Conservation (phyloP, 1,140 invertebrate genomes). For the Drosophila carrolli region DNA sequence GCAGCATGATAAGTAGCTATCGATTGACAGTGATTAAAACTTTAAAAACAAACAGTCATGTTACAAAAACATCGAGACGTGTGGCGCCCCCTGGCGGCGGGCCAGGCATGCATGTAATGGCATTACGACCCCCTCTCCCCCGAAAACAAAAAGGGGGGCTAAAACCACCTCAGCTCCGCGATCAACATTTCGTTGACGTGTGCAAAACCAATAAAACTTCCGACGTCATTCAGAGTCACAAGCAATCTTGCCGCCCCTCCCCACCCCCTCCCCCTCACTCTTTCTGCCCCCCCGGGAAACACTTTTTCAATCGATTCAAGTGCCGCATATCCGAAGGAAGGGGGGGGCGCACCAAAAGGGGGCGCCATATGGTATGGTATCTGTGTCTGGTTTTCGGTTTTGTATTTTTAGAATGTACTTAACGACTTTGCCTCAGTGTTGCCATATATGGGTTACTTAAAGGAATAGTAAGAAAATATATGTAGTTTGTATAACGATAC, state of each 20-base stretch:
- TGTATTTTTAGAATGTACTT: conserved; percentile 80
- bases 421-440: conserved; percentile 62
- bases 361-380: conserved; percentile 14
- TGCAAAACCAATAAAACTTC: conserved; percentile 83
- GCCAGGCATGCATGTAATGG: conserved; percentile 74
- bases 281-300: conserved; percentile 16
- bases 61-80: conserved; percentile 63
- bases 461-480: not conserved
- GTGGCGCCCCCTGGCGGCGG: conserved; percentile 26
- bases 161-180: conserved; percentile 20
- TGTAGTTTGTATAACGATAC: too few species aligned
- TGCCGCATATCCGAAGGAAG: conserved; percentile 39
- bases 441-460: not conserved
- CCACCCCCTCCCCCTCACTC: not conserved
- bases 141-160: not conserved
- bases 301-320: conserved; percentile 76
- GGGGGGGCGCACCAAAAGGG: not conserved
- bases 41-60: conserved; percentile 83
- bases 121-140: conserved; percentile 48
- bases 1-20: conserved; percentile 82
- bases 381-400: conserved; percentile 45
- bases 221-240: conserved; percentile 73
- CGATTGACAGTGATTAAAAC: conserved; percentile 83
- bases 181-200: conserved; percentile 81
- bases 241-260: conserved; percentile 37